Base-by-base conservation (phyloP, 37 sponge, comb jelly and placozoan species). In the Amphimedon queenslandica region DNA sequence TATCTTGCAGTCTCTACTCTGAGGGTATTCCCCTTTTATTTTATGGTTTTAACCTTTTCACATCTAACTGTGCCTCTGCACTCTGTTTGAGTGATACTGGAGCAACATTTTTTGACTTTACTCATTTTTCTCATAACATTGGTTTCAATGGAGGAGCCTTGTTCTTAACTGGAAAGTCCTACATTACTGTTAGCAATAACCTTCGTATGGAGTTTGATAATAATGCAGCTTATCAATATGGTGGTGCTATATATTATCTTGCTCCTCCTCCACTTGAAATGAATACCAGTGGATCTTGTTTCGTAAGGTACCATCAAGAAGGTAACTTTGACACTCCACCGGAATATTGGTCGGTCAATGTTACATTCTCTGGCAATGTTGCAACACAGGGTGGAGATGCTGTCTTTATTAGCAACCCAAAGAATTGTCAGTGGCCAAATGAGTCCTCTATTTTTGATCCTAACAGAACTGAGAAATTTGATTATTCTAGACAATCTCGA, bases 201-300 rank as follows among this genome's bases (percentile, higher is more conserved):
- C 32, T 75, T 23, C 27, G 42, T 16, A 25, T 75, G 27, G 27
- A 63, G 5, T 75, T 75, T 34, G 3, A 25, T 23, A 21, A 64
- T 20, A 75, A 75, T 33, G 16, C 35, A 61, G 76, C 76, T 21
- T 64, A 64, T 64, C 42, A 75, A 63, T n/a, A n/a, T n/a, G 76
- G 76, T 64, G 76, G 66, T 63, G 76, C 65, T 24, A 63, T 75
- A 20, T 75, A 75, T 43, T 64, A 75, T 40, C 60, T 34, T 25
- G 40, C 29, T n/a, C 35, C 64, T 24, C 30, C 30, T 40, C 28
- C 66, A 29, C 28, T 61, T n/a, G 65, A 57, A n/a, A 61, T 64
- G 37, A 39, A 39, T 39, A 63, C 27, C 16, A 28, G 42, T 23
- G 24, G 28, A 38, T 37, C 40, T 4, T 75, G 76, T 58, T 64